Percentiles rank a stretch among this genome's conserved stretches.
Conservation (phyloP, 2,113 vertebrate genomes). For the Eretmochelys imbricata region DNA sequence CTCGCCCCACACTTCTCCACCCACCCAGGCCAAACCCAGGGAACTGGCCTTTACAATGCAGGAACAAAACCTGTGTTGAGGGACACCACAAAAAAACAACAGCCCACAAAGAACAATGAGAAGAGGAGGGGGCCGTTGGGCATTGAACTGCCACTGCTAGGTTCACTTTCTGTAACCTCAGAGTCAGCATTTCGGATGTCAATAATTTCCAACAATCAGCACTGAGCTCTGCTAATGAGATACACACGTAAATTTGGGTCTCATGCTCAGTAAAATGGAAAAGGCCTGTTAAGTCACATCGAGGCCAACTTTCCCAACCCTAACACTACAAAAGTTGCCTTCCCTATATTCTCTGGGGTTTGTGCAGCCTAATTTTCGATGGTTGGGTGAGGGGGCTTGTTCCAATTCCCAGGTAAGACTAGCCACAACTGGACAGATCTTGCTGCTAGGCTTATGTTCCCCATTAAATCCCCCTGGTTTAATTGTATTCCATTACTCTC, state of each 20-base stretch:
- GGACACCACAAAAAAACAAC: background rate
- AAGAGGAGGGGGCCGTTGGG: background rate
- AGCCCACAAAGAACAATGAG: background rate
- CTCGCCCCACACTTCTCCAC: background rate
- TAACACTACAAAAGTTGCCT: background rate
- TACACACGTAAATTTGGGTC: background rate
- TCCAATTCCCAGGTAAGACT: background rate
- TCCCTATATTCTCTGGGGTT: background rate
- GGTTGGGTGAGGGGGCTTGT: background rate
- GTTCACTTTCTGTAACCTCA: conserved; percentile 57
- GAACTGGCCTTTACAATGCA: rapidly evolving
- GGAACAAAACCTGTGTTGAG: background rate
- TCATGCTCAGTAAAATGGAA: background rate
- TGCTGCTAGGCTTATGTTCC: background rate
- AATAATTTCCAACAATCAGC: conserved; percentile 56
- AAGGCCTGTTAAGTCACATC: background rate
- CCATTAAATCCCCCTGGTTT: background rate
- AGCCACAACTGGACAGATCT: background rate
- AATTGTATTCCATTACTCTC: background rate
- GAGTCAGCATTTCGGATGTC: conserved; percentile 59
- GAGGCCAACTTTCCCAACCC: background rate
- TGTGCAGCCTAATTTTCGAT: background rate
- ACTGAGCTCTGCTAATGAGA: background rate
- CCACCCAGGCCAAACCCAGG: background rate
- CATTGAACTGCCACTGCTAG: background rate